Conservation (phyloP, 2,888 invertebrate genomes). For the Chrysomela aeneicollis region DNA sequence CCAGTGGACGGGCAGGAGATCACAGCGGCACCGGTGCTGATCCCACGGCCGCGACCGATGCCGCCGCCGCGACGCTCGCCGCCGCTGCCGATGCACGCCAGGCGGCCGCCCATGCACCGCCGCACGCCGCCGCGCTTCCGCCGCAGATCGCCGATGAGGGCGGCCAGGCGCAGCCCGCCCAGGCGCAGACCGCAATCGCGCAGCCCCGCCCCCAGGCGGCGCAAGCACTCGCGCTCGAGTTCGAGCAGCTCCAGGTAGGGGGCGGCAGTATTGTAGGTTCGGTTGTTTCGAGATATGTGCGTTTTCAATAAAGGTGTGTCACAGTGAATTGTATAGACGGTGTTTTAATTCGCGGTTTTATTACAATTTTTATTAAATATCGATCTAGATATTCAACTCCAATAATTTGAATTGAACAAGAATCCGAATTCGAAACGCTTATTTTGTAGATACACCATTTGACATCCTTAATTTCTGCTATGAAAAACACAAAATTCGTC, state of each 20-base stretch:
- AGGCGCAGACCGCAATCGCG: conserved; percentile 68
- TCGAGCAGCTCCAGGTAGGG: conserved; percentile 75
- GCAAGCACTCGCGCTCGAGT: conserved; percentile 71
- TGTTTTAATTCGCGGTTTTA: no score
- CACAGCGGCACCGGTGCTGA: conserved; percentile 91
- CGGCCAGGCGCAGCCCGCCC: conserved; percentile 63
- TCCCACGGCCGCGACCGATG: conserved; percentile 72
- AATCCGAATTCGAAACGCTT: no score
- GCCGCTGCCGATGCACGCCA: conserved; percentile 65
- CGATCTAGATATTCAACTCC: no score
- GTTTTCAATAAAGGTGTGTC: no score
- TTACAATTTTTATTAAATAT: no score
- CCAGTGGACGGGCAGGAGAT: conserved; percentile 92
- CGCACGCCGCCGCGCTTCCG: conserved; percentile 64
- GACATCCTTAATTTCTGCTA: no score
- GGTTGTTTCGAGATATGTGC: no score
- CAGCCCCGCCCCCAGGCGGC: conserved; percentile 69
- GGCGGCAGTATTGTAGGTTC: no score
- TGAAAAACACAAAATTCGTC: no score
- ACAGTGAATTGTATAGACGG: no score
- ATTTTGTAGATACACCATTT: no score
- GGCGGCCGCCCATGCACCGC: conserved; percentile 67
- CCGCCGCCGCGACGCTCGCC: conserved; percentile 67
- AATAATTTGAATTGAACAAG: no score
- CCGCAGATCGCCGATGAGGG: conserved; percentile 57